A percentile compares a stretch with the other conserved stretches of the same genome.
phyloP scores from a whole-genome alignment of 2,113 vertebrate genomes.

The Pelobates fuscus region DNA sequence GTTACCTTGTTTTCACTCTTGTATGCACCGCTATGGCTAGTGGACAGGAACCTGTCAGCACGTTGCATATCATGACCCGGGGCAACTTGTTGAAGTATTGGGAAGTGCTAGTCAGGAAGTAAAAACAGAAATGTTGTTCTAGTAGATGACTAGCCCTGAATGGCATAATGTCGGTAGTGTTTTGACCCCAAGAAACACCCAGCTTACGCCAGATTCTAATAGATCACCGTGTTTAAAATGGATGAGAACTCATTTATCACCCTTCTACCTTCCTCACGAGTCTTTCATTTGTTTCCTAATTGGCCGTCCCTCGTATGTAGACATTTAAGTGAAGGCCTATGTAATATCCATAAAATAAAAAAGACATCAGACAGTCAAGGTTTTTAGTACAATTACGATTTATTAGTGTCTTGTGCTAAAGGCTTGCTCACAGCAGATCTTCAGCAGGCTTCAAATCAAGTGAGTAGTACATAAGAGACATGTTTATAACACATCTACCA shows the following conservation, averaged over 20 bases:
- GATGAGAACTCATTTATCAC: neutral
- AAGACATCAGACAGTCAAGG: conserved; percentile 1
- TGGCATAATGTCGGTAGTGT: conserved; percentile 8
- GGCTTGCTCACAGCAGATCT: conserved; percentile 19
- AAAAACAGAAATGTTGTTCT: conserved; percentile 17
- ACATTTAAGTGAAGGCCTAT: neutral
- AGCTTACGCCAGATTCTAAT: neutral
- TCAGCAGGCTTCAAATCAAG: conserved; percentile 14
- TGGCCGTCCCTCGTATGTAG: neutral
- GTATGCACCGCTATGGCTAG: neutral
- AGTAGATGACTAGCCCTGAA: neutral
- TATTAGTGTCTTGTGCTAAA: conserved; percentile 1
- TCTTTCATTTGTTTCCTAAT: neutral
- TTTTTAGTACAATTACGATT: neutral
- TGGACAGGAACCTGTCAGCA: conserved; percentile 38
- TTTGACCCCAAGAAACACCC: conserved; percentile 12
- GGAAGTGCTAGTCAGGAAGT: conserved; percentile 39
- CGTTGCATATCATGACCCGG: conserved; percentile 13
- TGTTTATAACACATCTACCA: conserved; percentile 6
- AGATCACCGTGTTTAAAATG: neutral
- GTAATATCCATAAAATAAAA: conserved; percentile 16
- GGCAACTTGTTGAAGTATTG: conserved; percentile 15
- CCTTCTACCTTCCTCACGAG: neutral
- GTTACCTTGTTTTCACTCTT: conserved; percentile 37
- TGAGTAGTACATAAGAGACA: conserved; percentile 11